A percentile compares a stretch with the other conserved stretches of the same genome.
Evolutionary conservation across 2,888 invertebrate genomes (phyloP).

Genomic region (Pristionchus japonicus): DNA sequence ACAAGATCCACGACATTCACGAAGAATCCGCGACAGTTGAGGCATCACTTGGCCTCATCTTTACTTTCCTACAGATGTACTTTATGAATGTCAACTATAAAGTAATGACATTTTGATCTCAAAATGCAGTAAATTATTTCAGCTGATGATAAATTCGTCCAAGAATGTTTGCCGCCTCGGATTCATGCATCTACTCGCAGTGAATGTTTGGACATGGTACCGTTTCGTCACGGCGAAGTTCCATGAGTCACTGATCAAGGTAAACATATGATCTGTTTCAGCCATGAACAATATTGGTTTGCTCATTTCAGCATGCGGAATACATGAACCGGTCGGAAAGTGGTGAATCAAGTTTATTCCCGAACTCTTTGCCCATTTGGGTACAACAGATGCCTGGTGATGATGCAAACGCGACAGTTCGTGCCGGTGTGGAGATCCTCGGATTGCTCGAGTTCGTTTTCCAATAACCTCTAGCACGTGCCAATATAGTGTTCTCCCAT

Average conservation of each 20-base stretch:
- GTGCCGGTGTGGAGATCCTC: neutral
- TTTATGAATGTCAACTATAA: constrained; percentile 35
- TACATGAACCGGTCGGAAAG: neutral
- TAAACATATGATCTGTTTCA: neutral
- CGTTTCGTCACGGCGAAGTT: neutral
- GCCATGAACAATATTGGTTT: neutral
- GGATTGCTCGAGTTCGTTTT: neutral
- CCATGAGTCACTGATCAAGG: neutral
- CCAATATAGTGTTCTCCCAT: no score
- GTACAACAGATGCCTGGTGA: no score
- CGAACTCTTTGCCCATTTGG: neutral
- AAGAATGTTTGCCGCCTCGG: constrained; percentile 1
- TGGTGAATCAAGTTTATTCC: neutral
- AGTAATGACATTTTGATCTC: neutral
- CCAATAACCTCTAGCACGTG: neutral
- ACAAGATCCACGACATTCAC: neutral
- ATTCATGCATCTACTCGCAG: neutral
- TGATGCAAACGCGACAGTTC: neutral
- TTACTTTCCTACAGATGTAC: constrained; percentile 33
- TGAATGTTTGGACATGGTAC: constrained; percentile 29
- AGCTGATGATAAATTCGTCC: neutral
- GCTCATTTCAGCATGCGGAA: neutral
- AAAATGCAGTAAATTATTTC: neutral
- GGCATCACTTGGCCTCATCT: neutral
- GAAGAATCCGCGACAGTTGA: neutral